A percentile compares a stretch with the other conserved stretches of the same genome.
Evolutionary conservation across 2,888 invertebrate genomes (phyloP).

Genomic region (Diadegma fenestrale): DNA sequence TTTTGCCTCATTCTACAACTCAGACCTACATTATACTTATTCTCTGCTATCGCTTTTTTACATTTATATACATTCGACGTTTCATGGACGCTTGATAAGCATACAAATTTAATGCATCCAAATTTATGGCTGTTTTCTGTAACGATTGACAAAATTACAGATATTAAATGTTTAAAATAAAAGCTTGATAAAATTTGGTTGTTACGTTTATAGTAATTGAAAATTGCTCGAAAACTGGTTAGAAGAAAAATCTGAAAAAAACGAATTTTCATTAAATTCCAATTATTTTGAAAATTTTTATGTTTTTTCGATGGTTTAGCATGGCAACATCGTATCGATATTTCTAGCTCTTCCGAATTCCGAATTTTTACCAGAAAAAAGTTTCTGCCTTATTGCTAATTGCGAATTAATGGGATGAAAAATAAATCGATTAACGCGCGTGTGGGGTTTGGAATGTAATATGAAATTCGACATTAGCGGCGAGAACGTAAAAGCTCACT

Average conservation of each 20-base stretch:
- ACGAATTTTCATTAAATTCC: too few relatives aligned
- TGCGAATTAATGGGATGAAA: not conserved
- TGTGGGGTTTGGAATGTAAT: not conserved
- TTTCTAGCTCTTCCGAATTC: not conserved
- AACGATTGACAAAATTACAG: not conserved
- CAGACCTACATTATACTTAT: not conserved
- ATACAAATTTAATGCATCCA: not conserved
- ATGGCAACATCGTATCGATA: too few relatives aligned
- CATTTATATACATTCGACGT: constrained; percentile 5
- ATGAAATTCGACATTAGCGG: constrained; percentile 13
- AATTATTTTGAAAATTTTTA: too few relatives aligned
- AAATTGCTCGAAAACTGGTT: too few relatives aligned
- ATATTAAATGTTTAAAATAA: constrained; percentile 11
- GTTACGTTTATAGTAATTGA: too few relatives aligned
- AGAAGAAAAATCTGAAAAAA: too few relatives aligned
- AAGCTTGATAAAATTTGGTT: too few relatives aligned
- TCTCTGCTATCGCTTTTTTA: not conserved
- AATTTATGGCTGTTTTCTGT: not conserved
- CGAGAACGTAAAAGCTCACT: constrained; percentile 40
- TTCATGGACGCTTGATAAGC: constrained; percentile 1
- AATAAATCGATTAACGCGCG: constrained; percentile 19
- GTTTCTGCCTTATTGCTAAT: not conserved
- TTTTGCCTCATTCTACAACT: constrained; percentile 8
- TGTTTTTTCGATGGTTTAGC: too few relatives aligned
- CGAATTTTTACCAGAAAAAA: not conserved